Evolutionary conservation across 2,888 invertebrate species (phyloP), one percentile per base, ranked within the genome.

Genomic region (Ellobium chinense): DNA sequence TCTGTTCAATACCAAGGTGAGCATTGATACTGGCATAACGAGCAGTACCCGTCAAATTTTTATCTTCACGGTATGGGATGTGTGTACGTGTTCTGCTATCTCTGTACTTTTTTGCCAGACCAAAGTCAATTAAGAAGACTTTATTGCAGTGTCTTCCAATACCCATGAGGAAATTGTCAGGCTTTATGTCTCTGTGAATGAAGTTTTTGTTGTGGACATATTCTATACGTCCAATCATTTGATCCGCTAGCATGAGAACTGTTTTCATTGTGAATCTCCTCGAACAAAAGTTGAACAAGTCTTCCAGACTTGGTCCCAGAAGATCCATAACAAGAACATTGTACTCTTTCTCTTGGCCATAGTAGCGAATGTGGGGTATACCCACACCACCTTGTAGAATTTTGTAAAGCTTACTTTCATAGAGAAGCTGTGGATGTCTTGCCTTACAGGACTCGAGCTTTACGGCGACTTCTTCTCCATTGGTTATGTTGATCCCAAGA

Each of bases 291-390:
- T 99, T 99, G 95, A 99, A 99, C 75, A 99, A 95, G 94, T 90
- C 90, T 82, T 90, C 90, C 29, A 90, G 85, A 85, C 90, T 90
- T 69, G 90, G 90, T 29, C 90, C 99, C 86, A 99, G 94, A 76
- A 99, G 95, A 94, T 99, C 99, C 99, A 99, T 99, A 87, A 99
- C 99, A 91, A 99, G 95, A 86, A 99, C 97, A 94, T 99, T 99
- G 95, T 98, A 98, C 89, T 99, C 98, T 90, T 96, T 96, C 94
- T 99, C 99, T 94, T 99, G 98, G 21, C 91, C 92, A 87, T 88
- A 92, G 86, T 88, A 92, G 72, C 92, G 89, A 78, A 91, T 92
- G 75, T 92, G 92, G 29, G 92, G 92, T 73, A 92, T 92, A 68
- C 92, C 92, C 60, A 92, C 91, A 37, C 92, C 94, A 69, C 94